Conservation (phyloP, 1,140 invertebrate genomes). For the Drosophila subpulchrella region DNA sequence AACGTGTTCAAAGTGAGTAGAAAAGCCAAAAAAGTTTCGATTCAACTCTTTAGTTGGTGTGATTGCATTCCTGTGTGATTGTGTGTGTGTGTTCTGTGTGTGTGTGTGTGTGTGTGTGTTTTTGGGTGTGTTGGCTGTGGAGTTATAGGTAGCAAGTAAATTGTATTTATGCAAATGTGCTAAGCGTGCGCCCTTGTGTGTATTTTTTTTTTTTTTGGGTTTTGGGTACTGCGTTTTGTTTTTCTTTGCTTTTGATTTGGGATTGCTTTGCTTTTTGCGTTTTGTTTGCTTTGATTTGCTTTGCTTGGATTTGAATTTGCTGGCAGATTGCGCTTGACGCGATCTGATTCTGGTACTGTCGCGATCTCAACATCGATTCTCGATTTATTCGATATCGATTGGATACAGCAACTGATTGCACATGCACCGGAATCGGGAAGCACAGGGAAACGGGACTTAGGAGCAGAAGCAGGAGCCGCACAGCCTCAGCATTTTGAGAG, state of each 20-base stretch:
- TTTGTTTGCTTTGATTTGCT: slow-evolving; percentile 71
- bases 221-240: slow-evolving; percentile 32
- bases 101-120: slow-evolving; percentile 7
- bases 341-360: slow-evolving; percentile 58
- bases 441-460: slow-evolving; percentile 81
- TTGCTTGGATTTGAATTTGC: slow-evolving; percentile 57
- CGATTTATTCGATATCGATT: slow-evolving; percentile 51
- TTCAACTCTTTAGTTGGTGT: slow-evolving; percentile 36
- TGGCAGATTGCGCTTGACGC: slow-evolving; percentile 56
- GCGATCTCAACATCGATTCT: slow-evolving; percentile 52
- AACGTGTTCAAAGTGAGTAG: slow-evolving; percentile 52
- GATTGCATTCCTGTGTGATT: slow-evolving; percentile 31
- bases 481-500: slow-evolving; percentile 66
- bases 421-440: slow-evolving; percentile 81
- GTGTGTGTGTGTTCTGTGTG: slow-evolving; percentile 11
- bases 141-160: slow-evolving; percentile 43
- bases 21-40: slow-evolving; percentile 52
- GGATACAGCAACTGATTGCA: slow-evolving; percentile 78
- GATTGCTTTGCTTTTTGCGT: slow-evolving; percentile 35
- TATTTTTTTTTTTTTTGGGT: slow-evolving; percentile 15
- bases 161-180: slow-evolving; percentile 72
- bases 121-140: slow-evolving; percentile 3
- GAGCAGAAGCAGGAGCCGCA: slow-evolving; percentile 81
- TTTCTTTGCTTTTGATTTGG: slow-evolving; percentile 52
- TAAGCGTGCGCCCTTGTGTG: slow-evolving; percentile 73